Conservation (phyloP, 2,797 vertebrate genomes). For the Uromys caudimaculatus region DNA sequence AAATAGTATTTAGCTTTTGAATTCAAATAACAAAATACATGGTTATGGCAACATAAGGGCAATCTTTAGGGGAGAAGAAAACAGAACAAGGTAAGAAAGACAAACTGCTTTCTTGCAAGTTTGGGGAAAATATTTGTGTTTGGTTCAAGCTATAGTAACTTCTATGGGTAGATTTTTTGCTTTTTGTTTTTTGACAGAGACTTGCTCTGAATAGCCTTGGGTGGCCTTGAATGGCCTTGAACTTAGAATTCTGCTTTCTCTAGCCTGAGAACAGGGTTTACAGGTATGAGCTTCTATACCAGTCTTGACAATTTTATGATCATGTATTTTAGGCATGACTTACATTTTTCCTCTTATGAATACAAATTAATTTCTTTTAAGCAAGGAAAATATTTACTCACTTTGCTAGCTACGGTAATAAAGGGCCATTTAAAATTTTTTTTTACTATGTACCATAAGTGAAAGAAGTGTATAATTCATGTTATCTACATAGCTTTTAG, state of each 20-base stretch:
- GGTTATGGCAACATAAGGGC: background rate
- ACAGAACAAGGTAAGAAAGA: background rate
- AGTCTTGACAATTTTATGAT: constrained; percentile 51
- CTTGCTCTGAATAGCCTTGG: background rate
- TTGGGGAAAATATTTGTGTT: constrained; percentile 5
- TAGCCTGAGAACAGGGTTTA: background rate
- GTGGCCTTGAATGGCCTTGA: background rate
- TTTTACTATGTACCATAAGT: constrained; percentile 61
- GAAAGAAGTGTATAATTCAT: constrained; percentile 80
- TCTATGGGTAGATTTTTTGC: background rate
- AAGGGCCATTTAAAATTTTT: constrained; percentile 68
- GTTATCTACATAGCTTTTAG: constrained; percentile 84
- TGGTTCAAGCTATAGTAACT: constrained; percentile 4
- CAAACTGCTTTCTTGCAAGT: constrained; percentile 4
- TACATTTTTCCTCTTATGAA: constrained; percentile 38
- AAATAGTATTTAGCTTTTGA: constrained; percentile 46
- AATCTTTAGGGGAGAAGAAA: background rate
- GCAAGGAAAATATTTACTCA: constrained; percentile 72
- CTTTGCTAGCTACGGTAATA: constrained; percentile 73
- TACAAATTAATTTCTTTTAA: constrained; percentile 64
- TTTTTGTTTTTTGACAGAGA: background rate
- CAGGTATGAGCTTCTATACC: background rate
- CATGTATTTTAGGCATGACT: constrained; percentile 34
- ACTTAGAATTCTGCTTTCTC: background rate
- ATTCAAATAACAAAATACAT: constrained; percentile 49